Percentiles rank a stretch among this genome's conserved stretches.
Conservation (phyloP, 1,140 invertebrate species). For the Solen grandis region DNA sequence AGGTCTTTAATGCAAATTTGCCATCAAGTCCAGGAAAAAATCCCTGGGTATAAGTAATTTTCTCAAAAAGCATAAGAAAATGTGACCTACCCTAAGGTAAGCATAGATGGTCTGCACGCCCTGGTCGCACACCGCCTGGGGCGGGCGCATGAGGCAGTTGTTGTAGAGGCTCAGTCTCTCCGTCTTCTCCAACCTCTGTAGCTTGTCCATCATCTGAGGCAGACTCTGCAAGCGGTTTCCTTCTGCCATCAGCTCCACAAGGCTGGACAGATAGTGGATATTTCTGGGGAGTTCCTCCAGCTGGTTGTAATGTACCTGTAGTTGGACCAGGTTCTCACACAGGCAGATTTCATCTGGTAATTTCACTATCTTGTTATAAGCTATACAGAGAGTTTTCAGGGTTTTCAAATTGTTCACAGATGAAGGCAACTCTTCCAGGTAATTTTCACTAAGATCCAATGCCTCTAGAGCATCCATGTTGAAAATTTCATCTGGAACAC, state of each 20-base stretch:
- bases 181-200: conserved; percentile 67
- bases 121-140: conserved; percentile 75
- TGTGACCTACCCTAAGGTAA: conserved; percentile 66
- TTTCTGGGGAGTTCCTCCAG: conserved; percentile 67
- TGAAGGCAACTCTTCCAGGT: conserved; percentile 69
- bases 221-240: conserved; percentile 75
- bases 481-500: conserved; percentile 74
- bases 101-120: conserved; percentile 68
- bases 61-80: too few relatives aligned
- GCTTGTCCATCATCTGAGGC: conserved; percentile 72
- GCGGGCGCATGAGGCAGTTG: conserved; percentile 74
- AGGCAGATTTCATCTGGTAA: conserved; percentile 73
- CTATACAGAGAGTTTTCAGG: conserved; percentile 67
- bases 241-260: conserved; percentile 69
- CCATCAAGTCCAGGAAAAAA: too few relatives aligned
- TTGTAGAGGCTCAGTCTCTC: conserved; percentile 67
- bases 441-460: conserved; percentile 76
- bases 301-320: conserved; percentile 69
- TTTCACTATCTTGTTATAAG: conserved; percentile 68
- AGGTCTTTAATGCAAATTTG: too few relatives aligned
- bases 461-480: conserved; percentile 71
- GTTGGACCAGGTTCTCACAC: conserved; percentile 60
- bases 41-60: too few relatives aligned
- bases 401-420: conserved; percentile 66
- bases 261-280: conserved; percentile 67